A percentile compares a stretch with the other conserved stretches of the same genome.
phyloP scores from a whole-genome alignment of 2,888 invertebrate species.

The Dasysyrphus tricinctus region DNA sequence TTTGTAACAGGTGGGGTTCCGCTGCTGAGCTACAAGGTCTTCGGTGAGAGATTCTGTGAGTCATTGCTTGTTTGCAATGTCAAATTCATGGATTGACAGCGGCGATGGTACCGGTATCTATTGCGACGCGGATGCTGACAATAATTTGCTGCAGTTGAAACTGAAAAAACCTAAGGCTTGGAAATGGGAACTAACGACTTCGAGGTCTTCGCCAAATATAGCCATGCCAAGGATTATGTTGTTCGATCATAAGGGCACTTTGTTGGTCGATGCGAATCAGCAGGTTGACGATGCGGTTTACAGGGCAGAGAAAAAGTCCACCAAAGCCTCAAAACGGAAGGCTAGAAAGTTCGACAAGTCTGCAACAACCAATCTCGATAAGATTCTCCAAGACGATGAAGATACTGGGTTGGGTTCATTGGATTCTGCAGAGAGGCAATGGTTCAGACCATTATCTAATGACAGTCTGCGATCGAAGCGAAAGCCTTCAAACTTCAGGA shows the following conservation, averaged over 20 bases:
- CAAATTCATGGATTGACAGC: slow-evolving; percentile 73
- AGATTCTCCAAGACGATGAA: slow-evolving; percentile 46
- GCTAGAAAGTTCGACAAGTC: slow-evolving; percentile 9
- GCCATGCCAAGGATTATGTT: slow-evolving; percentile 85
- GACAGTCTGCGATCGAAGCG: slow-evolving; percentile 6
- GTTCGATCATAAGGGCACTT: slow-evolving; percentile 84
- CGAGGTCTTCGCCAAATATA: slow-evolving; percentile 85
- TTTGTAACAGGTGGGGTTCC: slow-evolving; percentile 71
- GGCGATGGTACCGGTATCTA: slow-evolving; percentile 70
- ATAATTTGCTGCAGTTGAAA: slow-evolving; percentile 84
- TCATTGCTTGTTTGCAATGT: slow-evolving; percentile 62
- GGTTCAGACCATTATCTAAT: slow-evolving; percentile 27
- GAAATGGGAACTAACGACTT: slow-evolving; percentile 86
- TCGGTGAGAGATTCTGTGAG: slow-evolving; percentile 26
- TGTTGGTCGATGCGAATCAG: slow-evolving; percentile 83
- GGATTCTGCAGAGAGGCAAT: slow-evolving; percentile 56
- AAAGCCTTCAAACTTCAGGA: slow-evolving; percentile 23
- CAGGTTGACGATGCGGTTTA: slow-evolving; percentile 77
- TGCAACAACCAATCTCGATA: slow-evolving; percentile 36
- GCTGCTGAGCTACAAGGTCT: slow-evolving; percentile 60
- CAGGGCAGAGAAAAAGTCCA: slow-evolving; percentile 41
- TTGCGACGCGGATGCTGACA: slow-evolving; percentile 78
- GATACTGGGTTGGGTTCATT: slow-evolving; percentile 64
- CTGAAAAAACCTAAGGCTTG: slow-evolving; percentile 85
- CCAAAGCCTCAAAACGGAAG: slow-evolving; percentile 38